Percentiles rank a stretch among this genome's conserved stretches.
These are phyloP conservation scores for Ciconia boyciana DNA, from an alignment of 2,113 vertebrate species.

Conservation along the genomic window DNA sequence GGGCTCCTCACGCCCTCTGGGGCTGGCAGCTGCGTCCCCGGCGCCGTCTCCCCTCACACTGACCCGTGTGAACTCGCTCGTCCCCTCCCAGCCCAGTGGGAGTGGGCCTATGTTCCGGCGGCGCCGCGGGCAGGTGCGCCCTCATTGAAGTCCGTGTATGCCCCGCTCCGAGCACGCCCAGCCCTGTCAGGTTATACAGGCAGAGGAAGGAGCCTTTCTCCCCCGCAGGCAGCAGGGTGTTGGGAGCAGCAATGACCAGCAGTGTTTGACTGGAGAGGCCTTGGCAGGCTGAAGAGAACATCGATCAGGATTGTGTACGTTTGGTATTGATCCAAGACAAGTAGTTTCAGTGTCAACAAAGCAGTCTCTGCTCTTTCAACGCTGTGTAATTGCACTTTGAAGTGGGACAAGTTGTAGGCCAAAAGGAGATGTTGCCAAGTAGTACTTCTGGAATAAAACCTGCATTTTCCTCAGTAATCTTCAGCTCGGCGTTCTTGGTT, in stretches of 20 bases:
- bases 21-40: not conserved
- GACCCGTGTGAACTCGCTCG: not conserved
- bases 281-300: slow-evolving; percentile 29
- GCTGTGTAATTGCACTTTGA: not conserved
- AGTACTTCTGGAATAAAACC: not conserved
- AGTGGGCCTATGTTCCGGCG: not conserved
- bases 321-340: slow-evolving; percentile 55
- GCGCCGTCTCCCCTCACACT: not conserved
- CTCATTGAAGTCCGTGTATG: not conserved
- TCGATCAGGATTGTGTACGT: slow-evolving; percentile 40
- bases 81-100: not conserved
- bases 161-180: not conserved
- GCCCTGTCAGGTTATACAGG: not conserved
- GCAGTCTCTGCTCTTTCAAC: not conserved
- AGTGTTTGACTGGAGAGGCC: slow-evolving; percentile 20
- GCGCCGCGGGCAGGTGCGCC: not conserved
- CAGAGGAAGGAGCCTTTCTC: not conserved
- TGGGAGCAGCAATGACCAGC: slow-evolving; percentile 23
- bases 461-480: not conserved
- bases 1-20: not conserved
- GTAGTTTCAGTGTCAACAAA: slow-evolving; percentile 38
- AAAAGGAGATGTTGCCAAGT: not conserved
- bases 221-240: not conserved
- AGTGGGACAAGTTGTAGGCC: not conserved
- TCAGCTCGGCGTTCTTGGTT: not conserved